Evolutionary conservation across 64 coral and sea anemone genomes (phyloP).

Genomic region (Acropora yongei): DNA sequence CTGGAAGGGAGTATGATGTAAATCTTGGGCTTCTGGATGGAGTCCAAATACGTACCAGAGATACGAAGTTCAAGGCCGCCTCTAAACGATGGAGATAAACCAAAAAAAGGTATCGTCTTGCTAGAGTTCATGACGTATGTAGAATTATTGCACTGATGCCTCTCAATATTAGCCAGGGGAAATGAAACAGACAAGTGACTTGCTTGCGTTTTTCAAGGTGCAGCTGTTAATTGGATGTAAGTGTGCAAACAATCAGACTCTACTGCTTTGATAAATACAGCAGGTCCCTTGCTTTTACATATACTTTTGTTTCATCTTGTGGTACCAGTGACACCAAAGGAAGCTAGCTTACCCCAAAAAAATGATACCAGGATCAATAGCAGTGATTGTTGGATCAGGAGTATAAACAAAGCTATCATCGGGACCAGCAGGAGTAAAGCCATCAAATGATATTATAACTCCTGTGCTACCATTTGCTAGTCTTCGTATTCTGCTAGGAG

Average conservation of each 20-base stretch:
- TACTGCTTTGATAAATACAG: too few relatives aligned
- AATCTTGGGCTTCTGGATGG: conserved; percentile 82
- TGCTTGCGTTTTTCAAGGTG: too few relatives aligned
- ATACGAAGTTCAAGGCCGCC: conserved; percentile 68
- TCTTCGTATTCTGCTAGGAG: conserved; percentile 18
- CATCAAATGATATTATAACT: conserved; percentile 80
- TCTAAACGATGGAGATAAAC: too few relatives aligned
- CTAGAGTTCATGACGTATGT: too few relatives aligned
- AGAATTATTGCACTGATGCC: too few relatives aligned
- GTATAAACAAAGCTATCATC: conserved; percentile 67
- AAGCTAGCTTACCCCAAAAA: conserved; percentile 69
- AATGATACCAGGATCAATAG: conserved; percentile 52
- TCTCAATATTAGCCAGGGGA: too few relatives aligned
- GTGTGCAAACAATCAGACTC: too few relatives aligned
- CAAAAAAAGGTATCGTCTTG: too few relatives aligned
- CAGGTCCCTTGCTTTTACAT: too few relatives aligned
- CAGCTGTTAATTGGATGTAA: too few relatives aligned
- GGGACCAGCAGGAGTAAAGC: conserved; percentile 64
- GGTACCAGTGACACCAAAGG: not conserved
- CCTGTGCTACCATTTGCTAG: conserved; percentile 15
- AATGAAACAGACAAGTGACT: too few relatives aligned
- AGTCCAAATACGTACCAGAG: conserved; percentile 73
- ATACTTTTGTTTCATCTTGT: too few relatives aligned
- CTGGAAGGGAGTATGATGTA: conserved; percentile 37
- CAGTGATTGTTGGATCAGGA: conserved; percentile 64